These are phyloP conservation scores for Pammene fasciana DNA, from an alignment of 2,888 invertebrate species.

Conservation along the genomic window DNA sequence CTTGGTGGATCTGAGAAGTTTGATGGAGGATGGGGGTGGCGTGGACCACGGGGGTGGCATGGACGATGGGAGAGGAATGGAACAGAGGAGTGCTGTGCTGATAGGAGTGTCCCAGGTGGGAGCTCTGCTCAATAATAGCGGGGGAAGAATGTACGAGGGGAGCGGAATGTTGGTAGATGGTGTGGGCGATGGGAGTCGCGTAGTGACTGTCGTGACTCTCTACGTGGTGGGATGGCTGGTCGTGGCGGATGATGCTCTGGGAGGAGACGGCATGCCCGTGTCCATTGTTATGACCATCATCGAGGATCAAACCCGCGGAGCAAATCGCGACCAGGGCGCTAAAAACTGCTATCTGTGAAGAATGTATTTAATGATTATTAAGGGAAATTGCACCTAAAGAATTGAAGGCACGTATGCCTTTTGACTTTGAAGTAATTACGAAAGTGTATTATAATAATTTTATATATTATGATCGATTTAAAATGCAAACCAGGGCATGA, in stretches of 20 bases:
- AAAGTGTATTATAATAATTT: too few species aligned
- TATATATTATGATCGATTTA: not conserved
- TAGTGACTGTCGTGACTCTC: constrained; percentile 50
- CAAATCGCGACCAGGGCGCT: constrained; percentile 73
- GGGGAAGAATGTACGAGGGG: constrained; percentile 44
- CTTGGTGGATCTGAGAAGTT: constrained; percentile 46
- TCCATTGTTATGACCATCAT: constrained; percentile 62
- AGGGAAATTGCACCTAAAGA: not conserved
- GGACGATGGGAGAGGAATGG: constrained; percentile 30
- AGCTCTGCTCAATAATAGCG: constrained; percentile 30
- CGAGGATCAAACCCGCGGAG: constrained; percentile 71
- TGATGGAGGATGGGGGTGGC: constrained; percentile 46
- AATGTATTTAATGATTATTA: not conserved
- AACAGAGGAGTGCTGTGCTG: constrained; percentile 41
- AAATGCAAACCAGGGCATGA: not conserved
- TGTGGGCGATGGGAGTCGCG: constrained; percentile 54
- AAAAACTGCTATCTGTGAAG: constrained; percentile 70
- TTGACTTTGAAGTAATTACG: too few species aligned
- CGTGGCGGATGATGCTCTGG: constrained; percentile 73
- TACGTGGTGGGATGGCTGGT: constrained; percentile 62
- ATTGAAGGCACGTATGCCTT: too few species aligned
- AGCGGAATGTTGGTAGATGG: constrained; percentile 45
- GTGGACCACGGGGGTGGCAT: constrained; percentile 41
- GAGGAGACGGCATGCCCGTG: constrained; percentile 65
- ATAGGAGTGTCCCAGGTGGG: constrained; percentile 16